Conservation (phyloP, 2,888 invertebrate genomes). For the Mythimna impura region DNA sequence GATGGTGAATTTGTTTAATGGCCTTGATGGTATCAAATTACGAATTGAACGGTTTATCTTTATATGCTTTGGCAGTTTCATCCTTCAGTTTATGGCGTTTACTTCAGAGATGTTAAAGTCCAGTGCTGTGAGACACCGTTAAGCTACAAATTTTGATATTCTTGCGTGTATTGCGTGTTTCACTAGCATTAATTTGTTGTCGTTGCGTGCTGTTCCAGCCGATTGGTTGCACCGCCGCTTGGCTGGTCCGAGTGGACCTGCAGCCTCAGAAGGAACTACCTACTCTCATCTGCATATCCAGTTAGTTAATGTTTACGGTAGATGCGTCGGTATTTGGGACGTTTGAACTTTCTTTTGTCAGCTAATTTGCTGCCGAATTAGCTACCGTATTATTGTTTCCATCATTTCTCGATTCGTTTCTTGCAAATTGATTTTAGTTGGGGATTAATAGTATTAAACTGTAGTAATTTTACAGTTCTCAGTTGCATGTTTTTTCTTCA, state of each 20-base stretch:
- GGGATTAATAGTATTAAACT: conserved; percentile 4
- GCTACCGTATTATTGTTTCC: conserved; percentile 38
- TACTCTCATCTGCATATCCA: conserved; percentile 74
- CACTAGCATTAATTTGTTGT: conserved; percentile 72
- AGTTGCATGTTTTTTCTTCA: not conserved
- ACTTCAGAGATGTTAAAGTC: conserved; percentile 17
- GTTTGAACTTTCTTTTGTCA: conserved; percentile 67
- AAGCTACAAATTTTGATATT: conserved; percentile 70
- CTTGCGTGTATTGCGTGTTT: conserved; percentile 75
- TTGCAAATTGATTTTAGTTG: conserved; percentile 11
- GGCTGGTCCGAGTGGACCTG: conserved; percentile 70
- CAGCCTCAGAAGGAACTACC: conserved; percentile 71
- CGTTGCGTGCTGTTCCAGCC: conserved; percentile 77
- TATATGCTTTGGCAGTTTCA: conserved; percentile 27
- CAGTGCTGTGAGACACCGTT: conserved; percentile 66
- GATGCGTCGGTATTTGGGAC: conserved; percentile 76
- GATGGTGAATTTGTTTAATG: conserved; percentile 55
- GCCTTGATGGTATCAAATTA: conserved; percentile 43
- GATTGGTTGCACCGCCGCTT: conserved; percentile 73
- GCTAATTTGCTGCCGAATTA: conserved; percentile 57
- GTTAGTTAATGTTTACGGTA: conserved; percentile 73
- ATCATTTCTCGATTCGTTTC: conserved; percentile 14
- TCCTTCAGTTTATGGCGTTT: conserved; percentile 32
- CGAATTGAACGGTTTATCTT: conserved; percentile 50
- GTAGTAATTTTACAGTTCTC: not conserved